These are phyloP conservation scores for Mormoops blainvillei DNA, from an alignment of 2,113 vertebrate species.

Conservation along the genomic window DNA sequence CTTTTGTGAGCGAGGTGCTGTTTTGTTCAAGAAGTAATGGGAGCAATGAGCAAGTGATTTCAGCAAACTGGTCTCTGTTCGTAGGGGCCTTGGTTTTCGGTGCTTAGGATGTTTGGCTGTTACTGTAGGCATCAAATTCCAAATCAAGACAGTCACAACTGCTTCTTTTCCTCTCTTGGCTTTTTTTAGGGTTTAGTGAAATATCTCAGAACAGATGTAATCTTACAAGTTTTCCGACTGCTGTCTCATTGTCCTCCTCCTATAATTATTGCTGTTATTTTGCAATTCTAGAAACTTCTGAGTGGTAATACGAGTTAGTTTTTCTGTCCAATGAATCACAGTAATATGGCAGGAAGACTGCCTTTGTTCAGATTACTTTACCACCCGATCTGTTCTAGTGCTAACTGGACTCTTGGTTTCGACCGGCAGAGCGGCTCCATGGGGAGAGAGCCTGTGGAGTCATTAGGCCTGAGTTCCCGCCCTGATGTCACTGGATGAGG, in stretches of 20 bases:
- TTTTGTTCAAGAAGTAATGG: constrained; percentile 12
- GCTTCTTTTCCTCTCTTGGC: neutral
- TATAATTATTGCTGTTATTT: constrained; percentile 6
- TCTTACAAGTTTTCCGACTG: neutral
- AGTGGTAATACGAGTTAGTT: neutral
- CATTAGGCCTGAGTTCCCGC: neutral
- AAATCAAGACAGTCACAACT: neutral
- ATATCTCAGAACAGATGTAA: neutral
- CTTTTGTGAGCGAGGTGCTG: neutral
- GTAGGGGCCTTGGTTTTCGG: neutral
- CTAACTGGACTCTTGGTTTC: neutral
- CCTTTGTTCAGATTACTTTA: neutral
- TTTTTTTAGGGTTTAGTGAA: neutral
- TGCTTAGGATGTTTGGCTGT: neutral
- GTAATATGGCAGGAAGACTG: neutral
- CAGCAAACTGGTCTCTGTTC: neutral
- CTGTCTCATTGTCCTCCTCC: neutral
- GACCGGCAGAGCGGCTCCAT: neutral
- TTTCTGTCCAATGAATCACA: neutral
- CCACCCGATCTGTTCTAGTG: neutral
- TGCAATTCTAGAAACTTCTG: neutral
- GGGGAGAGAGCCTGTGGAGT: neutral
- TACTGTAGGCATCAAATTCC: neutral
- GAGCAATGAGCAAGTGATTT: neutral
- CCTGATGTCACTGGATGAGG: neutral